Evolutionary conservation across 1,140 invertebrate genomes (phyloP), one percentile per base, ranked within the genome.

Genomic region (Lethrus apterus): DNA sequence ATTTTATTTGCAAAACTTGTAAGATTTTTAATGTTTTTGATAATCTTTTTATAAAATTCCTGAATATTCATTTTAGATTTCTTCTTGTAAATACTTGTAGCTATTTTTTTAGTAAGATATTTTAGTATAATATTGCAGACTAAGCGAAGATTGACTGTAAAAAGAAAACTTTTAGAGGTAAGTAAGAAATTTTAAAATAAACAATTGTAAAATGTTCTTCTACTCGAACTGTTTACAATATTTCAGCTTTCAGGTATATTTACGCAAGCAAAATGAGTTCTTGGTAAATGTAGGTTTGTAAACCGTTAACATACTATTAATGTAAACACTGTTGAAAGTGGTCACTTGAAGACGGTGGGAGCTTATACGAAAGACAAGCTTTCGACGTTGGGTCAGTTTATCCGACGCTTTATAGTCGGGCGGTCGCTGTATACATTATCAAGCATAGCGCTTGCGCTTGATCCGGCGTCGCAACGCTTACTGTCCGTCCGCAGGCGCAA

Each of bases 221-320:
- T 1, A 23, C 8, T 18, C 24, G n/a, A 23, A 4, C 20, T 23
- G 44, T 48, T 26, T 48, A 34, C 46, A 48, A 21, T 40, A 48
- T 23, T 31, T 42, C 19, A 20, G 23, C 13, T 33, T 34, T 24
- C 18, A 30, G 20, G 26, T 20, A 46, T 49, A 50, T 50, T 43
- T 44, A 46, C 38, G 14, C 8, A 38, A 32, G 29, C 38, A 26
- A 36, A 19, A 21, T 47, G 24, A 45, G 21, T 46, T 42, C 43
- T 41, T 21, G 24, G 34, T 46, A 54, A 46, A 54, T 48, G 40
- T 54, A 47, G 44, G 45, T 54, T 54, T 54, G 33, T 51, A 34
- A 52, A 43, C 35, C 46, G 43, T 44, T 50, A 50, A 50, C 34
- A 52, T 48, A 47, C 34, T 48, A 38, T 49, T 48, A 52, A 48